Base-by-base conservation (phyloP, 2,797 vertebrate species). In the Rhynchotus rufescens region DNA sequence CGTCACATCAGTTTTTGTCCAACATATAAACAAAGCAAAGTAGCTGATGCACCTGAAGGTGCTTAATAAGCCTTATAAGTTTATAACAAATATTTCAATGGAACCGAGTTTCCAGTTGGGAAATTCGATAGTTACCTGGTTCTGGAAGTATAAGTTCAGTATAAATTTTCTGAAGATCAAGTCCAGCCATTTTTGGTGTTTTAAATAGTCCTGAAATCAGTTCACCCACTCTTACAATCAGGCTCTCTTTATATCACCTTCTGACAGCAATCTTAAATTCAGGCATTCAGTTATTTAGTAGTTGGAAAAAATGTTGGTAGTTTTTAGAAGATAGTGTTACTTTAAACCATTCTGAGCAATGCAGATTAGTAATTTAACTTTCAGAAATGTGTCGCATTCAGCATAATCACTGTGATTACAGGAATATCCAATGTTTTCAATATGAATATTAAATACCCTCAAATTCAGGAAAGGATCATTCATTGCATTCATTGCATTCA, bases 351-450 rank as follows among this genome's bases (percentile, higher is more conserved):
- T 61, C 52, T 86, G 66, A 42, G 74, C 64, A 21, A 16, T 80
- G 10, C 21, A 89, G 21, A 73, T 52, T 71, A 80, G 81, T 12
- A 4, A 2, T 30, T 74, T 17, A 87, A 21, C 71, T 83, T 91
- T 92, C 49, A 91, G 34, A 60, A 92, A 52, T 84, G 65, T 12
- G 32, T 67, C 47, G 13, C 7, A 28, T 66, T 79, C 42, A 83
- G 49, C n/a, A 78, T 89, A 92, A 91, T 92, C 76, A 60, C 44
- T 57, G 68, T 72, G 73, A 80, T 89, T 84, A 16, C 45, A 49
- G 49, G 74, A 93, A 88, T 80, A 71, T 77, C 84, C 42, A 54
- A 5, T 28, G 60, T 57, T 75, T 74, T 47, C 30, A 86, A 8
- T n/a, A 62, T 76, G 86, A 91, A 85, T 89, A 76, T 85, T 80